These are phyloP conservation scores for Corythaeola cristata DNA, from an alignment of 2,113 vertebrate species.

Conservation along the genomic window DNA sequence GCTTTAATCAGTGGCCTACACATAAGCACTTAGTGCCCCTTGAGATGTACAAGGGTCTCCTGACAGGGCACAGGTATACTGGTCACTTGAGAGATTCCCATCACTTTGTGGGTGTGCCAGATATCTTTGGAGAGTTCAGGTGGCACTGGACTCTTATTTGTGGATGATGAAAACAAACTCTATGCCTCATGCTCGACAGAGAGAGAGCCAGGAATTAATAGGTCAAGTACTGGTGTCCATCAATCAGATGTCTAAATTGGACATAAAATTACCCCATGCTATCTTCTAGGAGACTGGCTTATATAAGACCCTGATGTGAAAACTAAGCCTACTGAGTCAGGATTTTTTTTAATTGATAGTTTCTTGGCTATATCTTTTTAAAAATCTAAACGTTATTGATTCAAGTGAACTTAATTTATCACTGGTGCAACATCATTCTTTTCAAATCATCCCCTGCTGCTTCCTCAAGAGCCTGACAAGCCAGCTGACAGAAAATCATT, in stretches of 20 bases:
- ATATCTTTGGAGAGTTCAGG: not conserved
- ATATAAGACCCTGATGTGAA: constrained; percentile 38
- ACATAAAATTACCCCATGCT: not conserved
- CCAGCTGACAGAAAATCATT: constrained; percentile 79
- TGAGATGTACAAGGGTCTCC: not conserved
- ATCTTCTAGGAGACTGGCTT: not conserved
- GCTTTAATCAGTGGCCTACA: not conserved
- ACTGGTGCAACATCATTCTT: constrained; percentile 70
- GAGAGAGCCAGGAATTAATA: not conserved
- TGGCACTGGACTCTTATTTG: not conserved
- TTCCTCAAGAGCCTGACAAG: constrained; percentile 59
- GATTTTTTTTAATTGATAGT: constrained; percentile 47
- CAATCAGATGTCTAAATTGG: not conserved
- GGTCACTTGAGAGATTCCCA: not conserved
- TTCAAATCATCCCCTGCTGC: constrained; percentile 71
- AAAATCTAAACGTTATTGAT: constrained; percentile 78
- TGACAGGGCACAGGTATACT: not conserved
- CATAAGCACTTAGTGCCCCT: not conserved
- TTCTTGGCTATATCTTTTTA: constrained; percentile 49
- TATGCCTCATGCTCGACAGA: not conserved
- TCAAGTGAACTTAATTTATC: constrained; percentile 76
- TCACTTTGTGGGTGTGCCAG: not conserved
- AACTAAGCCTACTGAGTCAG: constrained; percentile 22
- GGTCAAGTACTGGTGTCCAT: not conserved
- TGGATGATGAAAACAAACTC: not conserved